Evolutionary conservation across 2,113 vertebrate genomes (phyloP).

Genomic region (Jaculus jaculus): DNA sequence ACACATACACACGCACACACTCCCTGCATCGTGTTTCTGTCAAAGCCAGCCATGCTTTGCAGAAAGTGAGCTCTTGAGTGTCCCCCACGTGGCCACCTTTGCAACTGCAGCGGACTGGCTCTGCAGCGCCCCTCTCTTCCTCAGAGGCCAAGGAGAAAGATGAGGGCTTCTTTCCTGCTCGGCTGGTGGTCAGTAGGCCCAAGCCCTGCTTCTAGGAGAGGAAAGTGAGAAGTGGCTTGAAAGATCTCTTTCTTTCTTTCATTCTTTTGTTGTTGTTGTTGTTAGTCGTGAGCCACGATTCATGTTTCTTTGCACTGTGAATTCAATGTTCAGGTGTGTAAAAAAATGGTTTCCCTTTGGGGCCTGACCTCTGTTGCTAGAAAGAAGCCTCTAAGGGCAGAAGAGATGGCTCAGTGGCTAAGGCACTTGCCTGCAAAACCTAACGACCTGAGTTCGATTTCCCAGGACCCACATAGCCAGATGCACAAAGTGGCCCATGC

Average conservation of each 20-base stretch:
- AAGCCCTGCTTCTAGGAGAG: not conserved
- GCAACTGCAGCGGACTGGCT: not conserved
- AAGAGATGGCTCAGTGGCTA: too few species aligned
- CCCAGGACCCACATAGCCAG: too few species aligned
- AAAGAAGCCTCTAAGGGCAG: not conserved
- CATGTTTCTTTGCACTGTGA: not conserved
- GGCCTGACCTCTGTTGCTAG: not conserved
- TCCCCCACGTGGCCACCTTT: not conserved
- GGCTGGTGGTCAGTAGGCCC: not conserved
- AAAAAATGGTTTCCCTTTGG: not conserved
- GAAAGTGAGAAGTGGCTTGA: not conserved
- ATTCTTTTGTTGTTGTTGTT: too few species aligned
- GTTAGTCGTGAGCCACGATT: not conserved
- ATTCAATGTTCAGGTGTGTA: not conserved
- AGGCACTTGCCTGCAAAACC: too few species aligned
- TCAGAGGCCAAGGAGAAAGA: not conserved
- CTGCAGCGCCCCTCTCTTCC: not conserved
- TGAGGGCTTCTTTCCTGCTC: not conserved
- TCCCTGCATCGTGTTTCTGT: too few species aligned
- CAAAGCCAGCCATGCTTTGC: not conserved
- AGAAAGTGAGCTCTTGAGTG: not conserved
- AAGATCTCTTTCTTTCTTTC: not conserved
- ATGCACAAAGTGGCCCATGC: too few species aligned
- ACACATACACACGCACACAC: too few species aligned
- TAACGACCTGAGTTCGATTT: too few species aligned